Conservation (phyloP, 2,797 vertebrate species). For the Myotis daubentonii region DNA sequence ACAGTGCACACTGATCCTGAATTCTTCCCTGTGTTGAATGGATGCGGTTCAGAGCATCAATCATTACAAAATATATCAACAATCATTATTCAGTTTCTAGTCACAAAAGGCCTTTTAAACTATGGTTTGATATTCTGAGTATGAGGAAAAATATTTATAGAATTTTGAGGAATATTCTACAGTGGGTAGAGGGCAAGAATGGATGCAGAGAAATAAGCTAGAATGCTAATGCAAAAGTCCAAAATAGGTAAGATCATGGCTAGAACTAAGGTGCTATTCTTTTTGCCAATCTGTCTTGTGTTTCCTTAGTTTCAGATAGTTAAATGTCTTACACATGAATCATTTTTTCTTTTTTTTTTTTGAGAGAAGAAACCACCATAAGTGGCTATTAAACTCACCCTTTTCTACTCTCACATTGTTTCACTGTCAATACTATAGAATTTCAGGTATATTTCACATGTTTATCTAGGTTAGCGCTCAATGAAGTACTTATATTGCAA, state of each 20-base stretch:
- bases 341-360: background rate
- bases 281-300: background rate
- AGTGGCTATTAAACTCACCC: background rate
- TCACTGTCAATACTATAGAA: background rate
- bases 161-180: background rate
- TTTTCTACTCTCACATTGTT: background rate
- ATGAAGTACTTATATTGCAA: background rate
- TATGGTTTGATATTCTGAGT: background rate
- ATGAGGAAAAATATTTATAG: background rate
- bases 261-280: background rate
- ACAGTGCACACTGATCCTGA: too few species aligned
- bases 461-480: background rate
- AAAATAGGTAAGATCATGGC: fast-evolving
- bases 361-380: background rate
- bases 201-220: background rate
- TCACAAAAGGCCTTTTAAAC: background rate
- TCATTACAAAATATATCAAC: background rate
- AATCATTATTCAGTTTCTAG: background rate
- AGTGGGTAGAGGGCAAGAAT: background rate
- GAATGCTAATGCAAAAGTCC: background rate
- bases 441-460: background rate
- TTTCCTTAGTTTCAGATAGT: background rate
- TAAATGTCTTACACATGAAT: background rate
- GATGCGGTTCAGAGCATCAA: background rate
- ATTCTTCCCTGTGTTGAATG: too few species aligned